A percentile compares a stretch with the other conserved stretches of the same genome.
phyloP scores from a whole-genome alignment of 2,113 vertebrate genomes.

The Hipposideros armiger region DNA sequence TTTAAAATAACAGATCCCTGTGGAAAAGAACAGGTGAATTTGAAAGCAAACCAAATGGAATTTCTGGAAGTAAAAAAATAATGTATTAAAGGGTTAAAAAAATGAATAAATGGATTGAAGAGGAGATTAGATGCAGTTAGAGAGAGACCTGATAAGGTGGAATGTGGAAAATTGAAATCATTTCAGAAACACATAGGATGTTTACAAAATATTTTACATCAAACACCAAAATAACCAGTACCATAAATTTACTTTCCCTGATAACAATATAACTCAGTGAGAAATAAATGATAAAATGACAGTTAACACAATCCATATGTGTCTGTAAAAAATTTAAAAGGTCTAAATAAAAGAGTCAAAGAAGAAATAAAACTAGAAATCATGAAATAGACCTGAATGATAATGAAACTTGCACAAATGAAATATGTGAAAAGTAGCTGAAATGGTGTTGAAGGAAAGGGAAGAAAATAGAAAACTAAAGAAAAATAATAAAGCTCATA shows the following conservation, averaged over 20 bases:
- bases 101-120: neutral
- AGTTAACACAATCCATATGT: neutral
- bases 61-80: neutral
- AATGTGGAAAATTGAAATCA: neutral
- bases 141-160: neutral
- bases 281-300: neutral
- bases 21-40: neutral
- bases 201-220: neutral
- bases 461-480: neutral
- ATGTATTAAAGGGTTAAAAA: neutral
- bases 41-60: slow-evolving; percentile 18
- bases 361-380: neutral
- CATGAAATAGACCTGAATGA: neutral
- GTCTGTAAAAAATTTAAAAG: neutral
- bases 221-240: neutral
- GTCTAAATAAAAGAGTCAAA: neutral
- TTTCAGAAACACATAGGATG: neutral
- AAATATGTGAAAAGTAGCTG: neutral
- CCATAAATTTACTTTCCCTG: neutral
- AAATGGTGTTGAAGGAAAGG: neutral
- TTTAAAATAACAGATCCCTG: slow-evolving; percentile 10
- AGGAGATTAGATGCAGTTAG: neutral
- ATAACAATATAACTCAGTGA: neutral
- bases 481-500: slow-evolving; percentile 5
- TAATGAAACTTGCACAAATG: neutral